Evolutionary conservation across 2,888 invertebrate species (phyloP).

Genomic region (Troglohyphantes excavatus): DNA sequence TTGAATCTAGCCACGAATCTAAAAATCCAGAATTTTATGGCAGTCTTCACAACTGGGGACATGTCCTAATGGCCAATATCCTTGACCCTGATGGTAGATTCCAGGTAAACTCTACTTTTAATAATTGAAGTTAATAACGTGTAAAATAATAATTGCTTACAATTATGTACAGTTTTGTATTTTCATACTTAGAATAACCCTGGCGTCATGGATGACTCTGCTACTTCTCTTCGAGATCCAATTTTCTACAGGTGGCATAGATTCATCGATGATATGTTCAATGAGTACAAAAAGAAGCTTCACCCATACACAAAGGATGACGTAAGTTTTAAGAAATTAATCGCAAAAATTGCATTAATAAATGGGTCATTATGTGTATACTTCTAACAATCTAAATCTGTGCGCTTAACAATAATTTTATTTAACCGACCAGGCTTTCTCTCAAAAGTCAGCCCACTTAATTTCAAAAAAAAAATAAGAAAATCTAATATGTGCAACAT

Average conservation of each 20-base stretch:
- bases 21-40: slow-evolving; percentile 84
- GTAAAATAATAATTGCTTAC: neutral
- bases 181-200: slow-evolving; percentile 87
- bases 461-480: too few relatives aligned
- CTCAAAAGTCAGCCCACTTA: too few relatives aligned
- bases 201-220: slow-evolving; percentile 91
- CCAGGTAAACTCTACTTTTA: slow-evolving; percentile 84
- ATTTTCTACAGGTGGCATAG: slow-evolving; percentile 93
- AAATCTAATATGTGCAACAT: too few relatives aligned
- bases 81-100: slow-evolving; percentile 92
- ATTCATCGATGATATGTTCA: slow-evolving; percentile 90
- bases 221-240: slow-evolving; percentile 93
- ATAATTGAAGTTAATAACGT: neutral
- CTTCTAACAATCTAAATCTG: too few relatives aligned
- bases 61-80: slow-evolving; percentile 88
- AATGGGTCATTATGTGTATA: too few relatives aligned
- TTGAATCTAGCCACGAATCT: slow-evolving; percentile 85
- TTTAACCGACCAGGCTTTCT: too few relatives aligned
- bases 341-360: too few relatives aligned
- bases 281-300: slow-evolving; percentile 88
- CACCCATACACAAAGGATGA: slow-evolving; percentile 86
- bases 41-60: slow-evolving; percentile 91
- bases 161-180: neutral
- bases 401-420: too few relatives aligned
- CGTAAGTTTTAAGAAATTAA: slow-evolving; percentile 84